Percentiles rank a stretch among this genome's conserved stretches.
Conservation (phyloP, 2,888 invertebrate species). For the Trichogramma dendrolimi region DNA sequence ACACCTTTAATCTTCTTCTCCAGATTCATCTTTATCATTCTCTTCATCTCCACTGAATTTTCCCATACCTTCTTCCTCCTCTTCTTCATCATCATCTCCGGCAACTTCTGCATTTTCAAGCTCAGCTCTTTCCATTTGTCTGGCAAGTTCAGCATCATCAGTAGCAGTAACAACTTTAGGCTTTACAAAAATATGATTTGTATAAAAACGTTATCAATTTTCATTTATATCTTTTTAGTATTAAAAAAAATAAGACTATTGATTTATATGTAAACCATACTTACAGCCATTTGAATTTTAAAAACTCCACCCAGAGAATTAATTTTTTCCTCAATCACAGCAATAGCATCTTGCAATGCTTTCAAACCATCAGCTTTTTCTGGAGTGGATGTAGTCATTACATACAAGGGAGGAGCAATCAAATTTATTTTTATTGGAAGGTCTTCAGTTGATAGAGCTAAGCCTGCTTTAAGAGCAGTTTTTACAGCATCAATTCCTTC, state of each 20-base stretch:
- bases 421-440: conserved; percentile 97
- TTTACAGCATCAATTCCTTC: conserved; percentile 99
- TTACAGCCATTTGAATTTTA: conserved; percentile 88
- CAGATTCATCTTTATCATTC: conserved; percentile 44
- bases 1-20: conserved; percentile 41
- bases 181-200: conserved; percentile 50
- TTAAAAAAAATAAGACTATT: conserved; percentile 2
- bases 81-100: conserved; percentile 83
- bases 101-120: conserved; percentile 91
- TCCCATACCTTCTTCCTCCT: conserved; percentile 66
- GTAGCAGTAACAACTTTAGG: conserved; percentile 98
- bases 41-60: conserved; percentile 53
- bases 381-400: conserved; percentile 97
- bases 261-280: conserved; percentile 39
- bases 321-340: conserved; percentile 80
- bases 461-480: conserved; percentile 81
- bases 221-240: not conserved
- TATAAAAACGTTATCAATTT: not conserved
- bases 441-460: conserved; percentile 85
- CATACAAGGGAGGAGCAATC: conserved; percentile 97
- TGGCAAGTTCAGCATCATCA: conserved; percentile 92
- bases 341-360: conserved; percentile 83
- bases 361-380: conserved; percentile 92
- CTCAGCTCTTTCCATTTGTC: conserved; percentile 91
- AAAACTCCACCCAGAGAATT: conserved; percentile 84